Base-by-base conservation (phyloP, 2,797 vertebrate species). In the Neosilurus hyrtlii region DNA sequence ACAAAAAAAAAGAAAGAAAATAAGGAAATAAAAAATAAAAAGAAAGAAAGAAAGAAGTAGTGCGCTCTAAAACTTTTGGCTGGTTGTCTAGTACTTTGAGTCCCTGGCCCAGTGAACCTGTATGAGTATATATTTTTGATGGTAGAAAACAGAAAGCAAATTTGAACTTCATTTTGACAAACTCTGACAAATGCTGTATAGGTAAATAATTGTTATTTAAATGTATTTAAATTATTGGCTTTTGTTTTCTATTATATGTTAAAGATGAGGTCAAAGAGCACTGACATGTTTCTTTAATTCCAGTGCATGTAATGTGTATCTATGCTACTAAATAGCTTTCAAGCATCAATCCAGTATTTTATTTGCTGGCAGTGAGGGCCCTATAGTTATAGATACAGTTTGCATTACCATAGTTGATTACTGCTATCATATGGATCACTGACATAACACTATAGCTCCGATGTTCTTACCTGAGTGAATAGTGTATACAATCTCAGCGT, bases 401-500 rank as follows among this genome's bases (percentile, higher is more conserved):
- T 74, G 71, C 9, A 30, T 56, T 74, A 20, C 70, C 22, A 71
- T 49, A 24, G 15, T 24, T 76, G 30, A 61, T 75, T 63, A 63
- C 37, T 43, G 9, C 22, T n/a, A 26, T 26, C 26, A 63, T 65
- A 63, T 65, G 52, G 61, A 65, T 14, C 61, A 30, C 12, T 18
- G 5, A 65, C 24, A 57, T 54, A 26, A 37, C 26, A 30, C 5
- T 68, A 51, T 80, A 73, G 11, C 49, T 43, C 5, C 43, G 22
- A 14, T 65, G 18, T 43, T 76, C 89, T 90, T 86, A 99, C 98
- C 97, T 86, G 96, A 95, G 91, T 96, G 95, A 87, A 99, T 90
- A 52, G 94, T 94, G 87, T 99, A 99, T 87, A 79, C 93, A 88
- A 99, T 92, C 86, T 97, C 94, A 12, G 96, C 96, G 0, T 97